phyloP scores from a whole-genome alignment of 2,888 invertebrate species.

The Oligia strigilis region DNA sequence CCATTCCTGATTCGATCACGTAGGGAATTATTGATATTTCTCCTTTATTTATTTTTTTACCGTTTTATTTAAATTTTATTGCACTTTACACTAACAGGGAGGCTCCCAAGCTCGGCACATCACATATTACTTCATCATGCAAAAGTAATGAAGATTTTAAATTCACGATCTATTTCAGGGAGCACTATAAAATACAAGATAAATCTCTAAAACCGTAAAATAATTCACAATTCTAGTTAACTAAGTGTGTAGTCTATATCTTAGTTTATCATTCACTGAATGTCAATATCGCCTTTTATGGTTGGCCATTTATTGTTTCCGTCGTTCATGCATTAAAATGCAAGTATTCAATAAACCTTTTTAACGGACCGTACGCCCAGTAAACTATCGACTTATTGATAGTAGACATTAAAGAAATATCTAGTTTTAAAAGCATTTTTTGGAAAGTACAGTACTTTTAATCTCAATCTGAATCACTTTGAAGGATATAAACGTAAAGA shows the following conservation, averaged over 20 bases:
- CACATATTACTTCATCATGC: not conserved
- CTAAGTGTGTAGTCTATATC: not conserved
- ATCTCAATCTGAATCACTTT: too few relatives aligned
- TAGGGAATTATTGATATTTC: not conserved
- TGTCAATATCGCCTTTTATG: not conserved
- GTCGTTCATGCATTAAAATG: not conserved
- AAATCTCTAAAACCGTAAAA: not conserved
- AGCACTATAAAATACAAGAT: not conserved
- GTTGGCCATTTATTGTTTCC: not conserved
- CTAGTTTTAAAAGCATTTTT: not conserved
- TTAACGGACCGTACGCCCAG: not conserved
- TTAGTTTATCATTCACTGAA: not conserved
- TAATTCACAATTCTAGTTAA: not conserved
- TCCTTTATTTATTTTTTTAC: not conserved
- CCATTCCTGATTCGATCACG: too few relatives aligned
- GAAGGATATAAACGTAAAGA: too few relatives aligned
- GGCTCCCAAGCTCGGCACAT: too few relatives aligned
- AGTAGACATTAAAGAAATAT: too few relatives aligned
- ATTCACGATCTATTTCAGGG: not conserved
- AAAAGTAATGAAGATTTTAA: not conserved
- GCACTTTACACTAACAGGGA: not conserved
- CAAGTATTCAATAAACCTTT: not conserved
- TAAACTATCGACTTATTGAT: not conserved
- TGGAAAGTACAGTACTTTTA: not conserved
- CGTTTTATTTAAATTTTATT: not conserved